These are phyloP conservation scores for Hololepta plana DNA, from an alignment of 2,888 invertebrate genomes.

Conservation along the genomic window DNA sequence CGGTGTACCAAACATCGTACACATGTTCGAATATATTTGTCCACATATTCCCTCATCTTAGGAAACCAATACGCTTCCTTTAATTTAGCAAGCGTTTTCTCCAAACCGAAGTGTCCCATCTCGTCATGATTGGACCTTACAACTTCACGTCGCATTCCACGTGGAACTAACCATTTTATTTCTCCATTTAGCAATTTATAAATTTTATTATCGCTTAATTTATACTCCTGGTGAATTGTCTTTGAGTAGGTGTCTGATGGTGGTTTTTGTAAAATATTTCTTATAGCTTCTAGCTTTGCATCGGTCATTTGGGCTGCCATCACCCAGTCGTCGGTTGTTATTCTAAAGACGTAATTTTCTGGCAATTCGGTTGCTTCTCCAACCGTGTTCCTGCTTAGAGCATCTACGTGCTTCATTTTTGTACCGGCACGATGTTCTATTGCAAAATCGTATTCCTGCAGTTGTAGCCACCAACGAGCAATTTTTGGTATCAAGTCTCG, in stretches of 20 bases:
- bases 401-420: too few relatives aligned
- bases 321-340: conserved; percentile 7
- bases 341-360: too few relatives aligned
- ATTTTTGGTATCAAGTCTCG: too few relatives aligned
- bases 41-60: conserved; percentile 17
- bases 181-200: conserved; percentile 3
- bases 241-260: conserved; percentile 3
- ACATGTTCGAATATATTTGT: conserved; percentile 20
- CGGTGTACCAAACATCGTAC: conserved; percentile 20
- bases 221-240: conserved; percentile 6
- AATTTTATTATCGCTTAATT: conserved; percentile 4
- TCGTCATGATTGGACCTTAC: conserved; percentile 10
- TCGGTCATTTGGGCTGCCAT: conserved; percentile 5
- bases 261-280: conserved; percentile 3
- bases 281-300: conserved; percentile 4
- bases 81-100: conserved; percentile 9
- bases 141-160: conserved; percentile 5
- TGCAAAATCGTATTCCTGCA: too few relatives aligned
- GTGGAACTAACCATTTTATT: conserved; percentile 16
- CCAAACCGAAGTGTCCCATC: conserved; percentile 9
- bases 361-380: too few relatives aligned
- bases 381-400: too few relatives aligned
- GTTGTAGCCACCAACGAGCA: too few relatives aligned
- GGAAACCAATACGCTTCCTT: conserved; percentile 11
- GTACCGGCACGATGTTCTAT: too few relatives aligned